Evolutionary conservation across 92 coral and sea anemone species (phyloP).

Genomic region (Epizoanthus ramosus): DNA sequence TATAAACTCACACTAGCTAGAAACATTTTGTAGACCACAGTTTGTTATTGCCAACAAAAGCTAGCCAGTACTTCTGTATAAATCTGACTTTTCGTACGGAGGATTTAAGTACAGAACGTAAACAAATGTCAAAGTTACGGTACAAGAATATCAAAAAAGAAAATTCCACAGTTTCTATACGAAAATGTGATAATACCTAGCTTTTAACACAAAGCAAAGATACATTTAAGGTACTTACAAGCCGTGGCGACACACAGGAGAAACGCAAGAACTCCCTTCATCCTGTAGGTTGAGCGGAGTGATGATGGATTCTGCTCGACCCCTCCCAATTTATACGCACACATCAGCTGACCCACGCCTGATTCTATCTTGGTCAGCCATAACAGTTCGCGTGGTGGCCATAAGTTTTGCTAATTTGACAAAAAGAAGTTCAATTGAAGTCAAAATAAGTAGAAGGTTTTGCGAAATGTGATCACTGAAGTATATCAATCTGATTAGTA

Average conservation of each 20-base stretch:
- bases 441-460: slow-evolving; percentile 11
- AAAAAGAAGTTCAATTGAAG: neutral
- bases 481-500: neutral
- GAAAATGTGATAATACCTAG: too few relatives aligned
- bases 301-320: neutral
- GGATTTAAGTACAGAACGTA: too few relatives aligned
- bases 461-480: neutral
- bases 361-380: slow-evolving; percentile 20
- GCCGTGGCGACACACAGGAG: slow-evolving; percentile 21
- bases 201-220: too few relatives aligned
- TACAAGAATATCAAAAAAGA: too few relatives aligned
- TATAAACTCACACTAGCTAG: too few relatives aligned
- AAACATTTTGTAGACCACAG: too few relatives aligned
- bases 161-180: too few relatives aligned
- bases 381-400: slow-evolving; percentile 22
- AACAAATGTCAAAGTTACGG: too few relatives aligned
- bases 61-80: too few relatives aligned
- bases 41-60: too few relatives aligned
- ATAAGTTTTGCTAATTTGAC: neutral
- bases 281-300: slow-evolving; percentile 44
- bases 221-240: slow-evolving; percentile 27
- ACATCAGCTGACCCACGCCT: neutral
- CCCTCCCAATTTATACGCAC: slow-evolving; percentile 16
- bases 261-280: slow-evolving; percentile 35
- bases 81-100: too few relatives aligned